phyloP scores from a whole-genome alignment of 2,888 invertebrate species.

The Calameuta filiformis region DNA sequence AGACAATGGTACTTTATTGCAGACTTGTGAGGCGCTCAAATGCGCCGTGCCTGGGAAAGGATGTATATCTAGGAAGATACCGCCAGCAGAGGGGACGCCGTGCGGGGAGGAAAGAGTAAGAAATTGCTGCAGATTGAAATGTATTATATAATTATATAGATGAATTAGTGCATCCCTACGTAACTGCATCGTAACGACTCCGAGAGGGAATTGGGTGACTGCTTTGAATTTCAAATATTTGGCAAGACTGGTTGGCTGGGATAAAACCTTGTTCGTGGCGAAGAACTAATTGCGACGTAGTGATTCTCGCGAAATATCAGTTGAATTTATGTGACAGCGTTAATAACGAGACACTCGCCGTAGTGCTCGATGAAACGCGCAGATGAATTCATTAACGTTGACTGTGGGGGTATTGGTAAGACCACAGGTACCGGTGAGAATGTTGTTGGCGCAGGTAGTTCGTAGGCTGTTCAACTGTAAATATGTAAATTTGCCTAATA shows the following conservation, averaged over 20 bases:
- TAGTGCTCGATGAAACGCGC: background rate
- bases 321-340: constrained; percentile 17
- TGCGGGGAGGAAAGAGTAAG: constrained; percentile 63
- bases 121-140: too few relatives aligned
- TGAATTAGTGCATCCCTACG: too few relatives aligned
- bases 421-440: background rate
- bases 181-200: too few relatives aligned
- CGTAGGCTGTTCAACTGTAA: background rate
- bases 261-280: too few relatives aligned
- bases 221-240: too few relatives aligned
- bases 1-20: constrained; percentile 26
- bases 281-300: too few relatives aligned
- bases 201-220: too few relatives aligned
- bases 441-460: background rate
- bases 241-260: too few relatives aligned
- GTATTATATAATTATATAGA: too few relatives aligned
- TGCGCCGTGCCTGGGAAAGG: constrained; percentile 68
- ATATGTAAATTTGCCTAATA: constrained; percentile 9
- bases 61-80: constrained; percentile 68
- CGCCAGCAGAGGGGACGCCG: constrained; percentile 70
- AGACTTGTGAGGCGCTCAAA: constrained; percentile 69
- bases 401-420: background rate
- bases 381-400: constrained; percentile 1
- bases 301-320: constrained; percentile 2
- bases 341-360: constrained; percentile 6